Percentiles rank a stretch among this genome's conserved stretches.
Conservation (phyloP, 2,888 invertebrate species). For the Athalia circularis region DNA sequence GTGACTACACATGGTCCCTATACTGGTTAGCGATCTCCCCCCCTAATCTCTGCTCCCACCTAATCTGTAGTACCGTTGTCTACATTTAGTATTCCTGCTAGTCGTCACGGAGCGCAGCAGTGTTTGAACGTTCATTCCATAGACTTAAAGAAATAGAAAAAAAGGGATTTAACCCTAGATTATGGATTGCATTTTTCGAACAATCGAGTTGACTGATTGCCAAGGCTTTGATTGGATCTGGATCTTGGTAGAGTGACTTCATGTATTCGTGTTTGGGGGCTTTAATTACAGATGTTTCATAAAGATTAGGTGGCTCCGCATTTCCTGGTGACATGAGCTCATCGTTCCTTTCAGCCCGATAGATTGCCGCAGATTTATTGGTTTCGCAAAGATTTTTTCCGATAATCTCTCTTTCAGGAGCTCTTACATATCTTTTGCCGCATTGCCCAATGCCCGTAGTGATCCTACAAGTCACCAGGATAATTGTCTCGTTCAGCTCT, state of each 20-base stretch:
- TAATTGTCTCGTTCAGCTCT: no score
- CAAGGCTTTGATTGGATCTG: constrained; percentile 46
- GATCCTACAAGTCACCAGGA: no score
- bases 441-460: no score
- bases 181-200: constrained; percentile 1
- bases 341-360: not conserved
- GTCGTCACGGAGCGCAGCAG: no score
- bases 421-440: no score
- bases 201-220: constrained; percentile 29
- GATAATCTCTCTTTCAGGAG: not conserved
- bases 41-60: no score
- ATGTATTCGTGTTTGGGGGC: not conserved
- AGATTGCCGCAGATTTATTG: not conserved
- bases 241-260: constrained; percentile 24
- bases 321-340: not conserved
- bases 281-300: not conserved
- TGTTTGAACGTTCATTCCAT: no score
- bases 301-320: not conserved
- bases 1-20: no score
- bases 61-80: no score
- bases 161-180: constrained; percentile 17
- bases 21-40: no score
- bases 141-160: no score
- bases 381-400: not conserved
- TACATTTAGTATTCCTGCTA: no score